Evolutionary conservation across 1,140 invertebrate genomes (phyloP), one percentile per base, ranked within the genome.

Genomic region (Heliothis subflexa): DNA sequence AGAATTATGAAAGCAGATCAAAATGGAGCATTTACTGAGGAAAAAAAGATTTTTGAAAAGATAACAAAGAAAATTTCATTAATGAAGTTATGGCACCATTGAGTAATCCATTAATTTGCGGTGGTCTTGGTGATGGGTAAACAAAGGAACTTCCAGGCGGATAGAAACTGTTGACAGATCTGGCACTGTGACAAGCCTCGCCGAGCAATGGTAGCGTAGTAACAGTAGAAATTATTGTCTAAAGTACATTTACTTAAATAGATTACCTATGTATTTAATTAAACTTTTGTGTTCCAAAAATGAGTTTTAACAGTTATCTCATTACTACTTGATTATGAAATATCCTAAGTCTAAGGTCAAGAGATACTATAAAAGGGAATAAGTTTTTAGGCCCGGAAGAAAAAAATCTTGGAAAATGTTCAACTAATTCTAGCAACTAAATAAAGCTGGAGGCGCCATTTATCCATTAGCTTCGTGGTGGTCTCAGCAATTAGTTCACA

Each of bases 1-100:
- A 64, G 61, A 62, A 25, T 49, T 68, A 49, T 62, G 14, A 47
- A 55, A 49, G n/a, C 13, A 55, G 12, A 50, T 21, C 62, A 12
- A 64, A 73, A 68, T 49, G 50, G 62, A 40, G n/a, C 13, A 40
- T n/a, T 11, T 11, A 16, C 54, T 21, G 52, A 16, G n/a, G n/a
- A 54, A 16, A 54, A 12, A 11, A 11, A 55, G 11, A 55, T 21
- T 21, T 55, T 55, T 55, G 21, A 59, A 47, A 66, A 66, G 40
- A 66, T 5, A 47, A 66, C 33, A 64, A 64, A 45, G 40, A 47
- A 47, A 66, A 47, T 21, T 47, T 18, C 16, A 66, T 47, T 66
- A 66, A 66, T 66, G 62, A 66, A 66, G 62, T 66, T 66, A 66
- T 47, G 62, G 62, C 62, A 40, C 62, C 62, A 40, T 66, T 21